Conservation (phyloP, 2,113 vertebrate species). For the Fulica atra region DNA sequence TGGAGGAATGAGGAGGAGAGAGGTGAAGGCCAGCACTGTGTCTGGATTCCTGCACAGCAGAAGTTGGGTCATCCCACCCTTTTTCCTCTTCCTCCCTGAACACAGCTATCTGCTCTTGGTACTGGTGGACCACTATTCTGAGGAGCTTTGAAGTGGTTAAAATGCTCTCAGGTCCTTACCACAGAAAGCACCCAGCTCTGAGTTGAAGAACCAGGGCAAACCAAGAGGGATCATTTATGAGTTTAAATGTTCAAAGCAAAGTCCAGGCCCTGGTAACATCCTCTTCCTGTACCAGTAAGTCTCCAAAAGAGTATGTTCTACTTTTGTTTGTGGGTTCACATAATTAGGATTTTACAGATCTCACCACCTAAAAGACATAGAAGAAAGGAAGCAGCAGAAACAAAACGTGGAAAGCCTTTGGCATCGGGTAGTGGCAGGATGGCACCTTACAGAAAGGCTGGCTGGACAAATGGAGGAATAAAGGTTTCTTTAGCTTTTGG, state of each 20-base stretch:
- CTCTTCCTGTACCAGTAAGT: background rate
- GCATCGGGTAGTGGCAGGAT: background rate
- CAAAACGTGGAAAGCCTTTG: background rate
- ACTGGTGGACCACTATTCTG: background rate
- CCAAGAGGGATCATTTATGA: background rate
- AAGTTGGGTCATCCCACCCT: background rate
- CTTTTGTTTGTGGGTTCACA: background rate
- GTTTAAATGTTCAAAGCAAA: background rate
- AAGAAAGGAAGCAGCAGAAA: background rate
- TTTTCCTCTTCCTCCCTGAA: background rate
- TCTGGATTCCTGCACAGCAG: background rate
- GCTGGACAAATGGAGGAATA: background rate
- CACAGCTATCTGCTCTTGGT: background rate
- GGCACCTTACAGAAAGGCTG: background rate
- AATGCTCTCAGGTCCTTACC: background rate
- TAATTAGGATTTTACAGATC: background rate
- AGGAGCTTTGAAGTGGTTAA: background rate
- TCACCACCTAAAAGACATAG: background rate
- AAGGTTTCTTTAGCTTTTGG: background rate
- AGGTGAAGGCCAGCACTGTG: background rate
- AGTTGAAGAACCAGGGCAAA: background rate
- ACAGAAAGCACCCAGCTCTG: background rate
- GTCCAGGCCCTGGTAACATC: background rate
- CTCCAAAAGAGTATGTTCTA: background rate
- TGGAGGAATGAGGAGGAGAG: background rate